Evolutionary conservation across 2,888 invertebrate species (phyloP).

Genomic region (Leucophora obtusa): DNA sequence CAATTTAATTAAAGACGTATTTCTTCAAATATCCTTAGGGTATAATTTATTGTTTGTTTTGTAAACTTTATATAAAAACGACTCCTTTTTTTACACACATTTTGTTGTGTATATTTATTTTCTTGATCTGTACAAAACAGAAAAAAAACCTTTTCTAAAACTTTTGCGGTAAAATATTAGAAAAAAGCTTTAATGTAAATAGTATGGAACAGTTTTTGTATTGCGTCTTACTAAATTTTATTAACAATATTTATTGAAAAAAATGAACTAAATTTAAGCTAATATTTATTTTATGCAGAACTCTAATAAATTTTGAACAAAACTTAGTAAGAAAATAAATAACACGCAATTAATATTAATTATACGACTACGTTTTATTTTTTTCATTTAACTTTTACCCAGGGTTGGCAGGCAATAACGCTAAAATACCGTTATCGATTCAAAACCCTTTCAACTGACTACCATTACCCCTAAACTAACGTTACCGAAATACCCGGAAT

Average conservation of each 20-base stretch:
- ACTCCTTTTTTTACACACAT: neutral
- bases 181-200: too few species aligned
- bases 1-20: constrained; percentile 47
- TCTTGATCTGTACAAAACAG: neutral
- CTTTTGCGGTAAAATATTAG: neutral
- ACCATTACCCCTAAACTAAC: too few species aligned
- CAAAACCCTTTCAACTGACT: too few species aligned
- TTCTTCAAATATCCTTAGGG: constrained; percentile 22
- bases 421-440: too few species aligned
- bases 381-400: neutral
- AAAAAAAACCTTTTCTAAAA: neutral
- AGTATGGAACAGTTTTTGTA: too few species aligned
- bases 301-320: neutral
- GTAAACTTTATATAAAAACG: neutral
- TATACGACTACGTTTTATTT: neutral
- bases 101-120: neutral
- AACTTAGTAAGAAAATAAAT: neutral
- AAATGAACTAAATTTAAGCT: neutral
- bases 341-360: constrained; percentile 15
- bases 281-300: neutral
- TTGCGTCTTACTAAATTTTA: too few species aligned
- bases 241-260: too few species aligned
- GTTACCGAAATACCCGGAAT: too few species aligned
- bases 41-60: constrained; percentile 41
- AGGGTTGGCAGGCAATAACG: too few species aligned